Conservation (phyloP, 1,140 invertebrate genomes). For the Holcopasites calliopsidis region DNA sequence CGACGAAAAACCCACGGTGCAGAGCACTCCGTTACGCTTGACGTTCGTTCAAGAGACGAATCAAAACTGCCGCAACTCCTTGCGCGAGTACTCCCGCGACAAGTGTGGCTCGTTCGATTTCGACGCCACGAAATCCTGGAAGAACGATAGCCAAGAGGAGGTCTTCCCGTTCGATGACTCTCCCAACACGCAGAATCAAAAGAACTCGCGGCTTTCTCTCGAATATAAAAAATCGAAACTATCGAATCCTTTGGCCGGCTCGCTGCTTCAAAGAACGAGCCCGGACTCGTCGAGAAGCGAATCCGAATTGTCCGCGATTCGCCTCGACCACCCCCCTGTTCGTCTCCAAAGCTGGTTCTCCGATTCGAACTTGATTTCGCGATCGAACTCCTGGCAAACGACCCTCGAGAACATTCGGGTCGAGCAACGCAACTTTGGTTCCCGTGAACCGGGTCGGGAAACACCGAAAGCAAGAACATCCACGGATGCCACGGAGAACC, state of each 20-base stretch:
- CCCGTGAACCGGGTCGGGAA: background rate
- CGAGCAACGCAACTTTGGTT: background rate
- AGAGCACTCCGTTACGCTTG: background rate
- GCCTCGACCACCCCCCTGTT: background rate
- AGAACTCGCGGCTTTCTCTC: slow-evolving; percentile 63
- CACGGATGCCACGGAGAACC: background rate
- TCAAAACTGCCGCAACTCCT: slow-evolving; percentile 70
- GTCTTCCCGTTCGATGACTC: slow-evolving; percentile 44
- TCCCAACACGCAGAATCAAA: slow-evolving; percentile 61
- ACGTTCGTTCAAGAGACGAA: slow-evolving; percentile 63
- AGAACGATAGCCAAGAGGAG: background rate
- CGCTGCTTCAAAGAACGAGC: background rate
- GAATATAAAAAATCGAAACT: slow-evolving; percentile 52
- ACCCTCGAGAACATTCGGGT: too few relatives aligned
- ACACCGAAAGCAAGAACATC: background rate
- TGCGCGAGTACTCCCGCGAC: slow-evolving; percentile 50
- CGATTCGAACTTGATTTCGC: background rate
- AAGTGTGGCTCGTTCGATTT: background rate
- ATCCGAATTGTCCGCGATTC: background rate
- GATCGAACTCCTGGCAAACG: background rate
- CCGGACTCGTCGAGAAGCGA: slow-evolving; percentile 1
- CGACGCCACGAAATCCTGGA: background rate
- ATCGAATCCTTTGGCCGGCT: background rate
- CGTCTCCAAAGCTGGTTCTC: slow-evolving; percentile 56
- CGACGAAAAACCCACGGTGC: background rate